phyloP scores from a whole-genome alignment of 1,140 invertebrate species.

The Drosophila lacteicornis region DNA sequence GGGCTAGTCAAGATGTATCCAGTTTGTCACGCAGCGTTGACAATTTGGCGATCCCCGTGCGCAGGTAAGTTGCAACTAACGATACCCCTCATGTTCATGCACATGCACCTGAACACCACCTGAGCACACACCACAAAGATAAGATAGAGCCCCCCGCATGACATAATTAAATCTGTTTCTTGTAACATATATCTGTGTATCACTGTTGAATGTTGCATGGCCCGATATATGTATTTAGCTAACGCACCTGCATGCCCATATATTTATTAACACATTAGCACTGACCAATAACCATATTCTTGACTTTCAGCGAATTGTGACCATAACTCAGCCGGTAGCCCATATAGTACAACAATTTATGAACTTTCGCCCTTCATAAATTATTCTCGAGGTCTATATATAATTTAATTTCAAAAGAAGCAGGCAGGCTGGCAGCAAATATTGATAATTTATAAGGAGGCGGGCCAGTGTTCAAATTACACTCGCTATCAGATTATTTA shows the following conservation, averaged over 20 bases:
- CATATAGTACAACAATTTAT: conserved; percentile 29
- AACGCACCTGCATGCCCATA: conserved; percentile 33
- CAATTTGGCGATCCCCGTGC: conserved; percentile 82
- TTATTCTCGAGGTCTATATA: conserved; percentile 19
- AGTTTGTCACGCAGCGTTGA: conserved; percentile 88
- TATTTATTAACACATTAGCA: conserved; percentile 6
- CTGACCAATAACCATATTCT: conserved; percentile 24
- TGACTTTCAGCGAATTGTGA: conserved; percentile 58
- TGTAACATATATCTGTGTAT: conserved; percentile 13
- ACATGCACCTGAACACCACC: conserved; percentile 16
- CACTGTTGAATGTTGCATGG: conserved; percentile 43
- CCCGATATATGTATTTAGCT: conserved; percentile 19
- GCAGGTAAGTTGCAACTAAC: conserved; percentile 81
- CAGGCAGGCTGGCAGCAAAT: conserved; percentile 9
- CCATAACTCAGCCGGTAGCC: conserved; percentile 18
- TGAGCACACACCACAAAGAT: conserved; percentile 15
- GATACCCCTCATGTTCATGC: conserved; percentile 13
- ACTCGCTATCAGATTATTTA: conserved; percentile 46
- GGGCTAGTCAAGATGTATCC: conserved; percentile 91
- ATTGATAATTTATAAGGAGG: conserved; percentile 52
- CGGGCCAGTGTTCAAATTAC: conserved; percentile 35
- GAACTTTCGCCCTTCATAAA: conserved; percentile 20
- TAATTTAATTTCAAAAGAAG: background rate
- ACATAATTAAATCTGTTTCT: conserved; percentile 12
- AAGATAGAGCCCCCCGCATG: conserved; percentile 35